Conservation (phyloP, 2,797 vertebrate genomes). For the Urosaurus nigricauda region DNA sequence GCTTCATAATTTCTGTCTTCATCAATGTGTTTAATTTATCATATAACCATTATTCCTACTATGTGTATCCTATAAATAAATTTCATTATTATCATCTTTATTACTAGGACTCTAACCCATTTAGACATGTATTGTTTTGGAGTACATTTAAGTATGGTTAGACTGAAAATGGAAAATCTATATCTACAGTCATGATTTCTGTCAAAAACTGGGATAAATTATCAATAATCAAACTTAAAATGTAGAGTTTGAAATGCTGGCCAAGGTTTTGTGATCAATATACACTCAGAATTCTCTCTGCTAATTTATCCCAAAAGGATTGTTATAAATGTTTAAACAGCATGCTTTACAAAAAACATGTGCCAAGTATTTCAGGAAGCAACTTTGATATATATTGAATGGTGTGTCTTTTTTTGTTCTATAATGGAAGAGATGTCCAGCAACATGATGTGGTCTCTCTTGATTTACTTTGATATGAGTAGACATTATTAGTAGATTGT, state of each 20-base stretch:
- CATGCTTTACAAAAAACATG: background rate
- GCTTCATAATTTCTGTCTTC: background rate
- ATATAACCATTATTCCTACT: background rate
- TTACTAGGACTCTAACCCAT: background rate
- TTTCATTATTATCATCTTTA: background rate
- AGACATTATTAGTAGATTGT: constrained; percentile 7
- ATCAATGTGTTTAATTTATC: background rate
- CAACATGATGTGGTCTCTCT: background rate
- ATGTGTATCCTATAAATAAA: background rate
- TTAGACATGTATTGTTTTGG: background rate
- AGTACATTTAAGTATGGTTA: background rate
- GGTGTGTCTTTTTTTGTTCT: constrained; percentile 38
- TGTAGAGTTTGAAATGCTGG: background rate
- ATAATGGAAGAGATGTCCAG: background rate
- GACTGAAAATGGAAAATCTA: background rate
- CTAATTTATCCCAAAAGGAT: constrained; percentile 7
- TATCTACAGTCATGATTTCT: background rate
- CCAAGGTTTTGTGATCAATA: background rate
- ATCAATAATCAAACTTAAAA: background rate
- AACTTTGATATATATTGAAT: background rate
- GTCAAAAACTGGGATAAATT: background rate
- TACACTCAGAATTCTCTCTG: constrained; percentile 10
- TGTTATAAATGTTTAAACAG: constrained; percentile 15
- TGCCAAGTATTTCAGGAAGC: constrained; percentile 35
- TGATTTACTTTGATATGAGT: constrained; percentile 31